Percentiles rank a stretch among this genome's conserved stretches.
Conservation (phyloP, 2,888 invertebrate species). For the Catocala fraxini region DNA sequence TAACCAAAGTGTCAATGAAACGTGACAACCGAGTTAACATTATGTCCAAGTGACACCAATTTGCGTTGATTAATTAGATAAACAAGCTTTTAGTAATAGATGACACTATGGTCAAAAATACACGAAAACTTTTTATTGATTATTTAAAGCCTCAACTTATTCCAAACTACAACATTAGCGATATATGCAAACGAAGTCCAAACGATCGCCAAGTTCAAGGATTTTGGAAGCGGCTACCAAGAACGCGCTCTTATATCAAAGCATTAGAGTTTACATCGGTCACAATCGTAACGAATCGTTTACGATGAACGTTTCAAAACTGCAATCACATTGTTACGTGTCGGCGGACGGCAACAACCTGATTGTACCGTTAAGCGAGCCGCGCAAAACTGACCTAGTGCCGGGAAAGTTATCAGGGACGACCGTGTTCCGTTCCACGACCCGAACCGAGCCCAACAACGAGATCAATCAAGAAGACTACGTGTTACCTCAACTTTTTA, state of each 20-base stretch:
- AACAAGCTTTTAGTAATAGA: constrained; percentile 17
- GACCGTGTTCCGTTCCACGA: constrained; percentile 75
- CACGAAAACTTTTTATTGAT: background rate
- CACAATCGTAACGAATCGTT: constrained; percentile 54
- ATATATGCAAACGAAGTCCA: constrained; percentile 42
- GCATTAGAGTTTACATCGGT: constrained; percentile 62
- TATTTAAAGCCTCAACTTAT: constrained; percentile 15
- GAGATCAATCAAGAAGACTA: constrained; percentile 58
- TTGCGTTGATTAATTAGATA: constrained; percentile 41
- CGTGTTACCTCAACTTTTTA: constrained; percentile 37
- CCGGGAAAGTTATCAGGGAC: constrained; percentile 84
- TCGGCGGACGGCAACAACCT: constrained; percentile 82
- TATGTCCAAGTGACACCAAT: constrained; percentile 31
- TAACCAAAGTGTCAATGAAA: constrained; percentile 50
- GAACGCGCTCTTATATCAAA: constrained; percentile 50
- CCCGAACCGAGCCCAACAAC: constrained; percentile 55
- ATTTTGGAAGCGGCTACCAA: constrained; percentile 40
- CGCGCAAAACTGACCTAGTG: constrained; percentile 86
- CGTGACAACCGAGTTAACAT: constrained; percentile 55
- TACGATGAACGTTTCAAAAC: constrained; percentile 78
- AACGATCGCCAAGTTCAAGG: constrained; percentile 73
- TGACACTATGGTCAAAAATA: constrained; percentile 1
- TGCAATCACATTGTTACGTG: constrained; percentile 84
- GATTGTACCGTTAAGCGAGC: constrained; percentile 85
- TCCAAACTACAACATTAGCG: constrained; percentile 9